Percentiles rank a stretch among this genome's conserved stretches.
Conservation (phyloP, 2,113 vertebrate species). For the Parotia lawesii region DNA sequence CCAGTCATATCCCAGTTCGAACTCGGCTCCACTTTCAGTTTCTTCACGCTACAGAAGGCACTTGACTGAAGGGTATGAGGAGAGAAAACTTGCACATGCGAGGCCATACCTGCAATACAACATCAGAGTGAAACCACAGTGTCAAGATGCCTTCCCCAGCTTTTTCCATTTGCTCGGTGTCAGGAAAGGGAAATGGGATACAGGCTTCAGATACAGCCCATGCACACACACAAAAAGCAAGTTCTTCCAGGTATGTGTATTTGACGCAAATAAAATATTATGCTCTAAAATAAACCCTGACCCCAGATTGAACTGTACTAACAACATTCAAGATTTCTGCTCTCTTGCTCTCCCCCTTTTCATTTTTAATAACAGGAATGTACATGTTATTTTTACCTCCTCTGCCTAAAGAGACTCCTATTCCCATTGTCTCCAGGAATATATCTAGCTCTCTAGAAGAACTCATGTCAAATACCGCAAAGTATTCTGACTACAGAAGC, state of each 20-base stretch:
- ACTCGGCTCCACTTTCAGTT: conserved; percentile 97
- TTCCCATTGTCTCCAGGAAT: conserved; percentile 19
- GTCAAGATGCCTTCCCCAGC: conserved; percentile 5
- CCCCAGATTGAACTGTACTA: not conserved
- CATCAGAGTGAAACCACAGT: conserved; percentile 28
- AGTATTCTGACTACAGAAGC: not conserved
- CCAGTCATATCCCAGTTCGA: conserved; percentile 99
- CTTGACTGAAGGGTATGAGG: conserved; percentile 97
- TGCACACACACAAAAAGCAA: not conserved
- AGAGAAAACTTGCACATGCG: conserved; percentile 98
- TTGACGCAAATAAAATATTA: not conserved
- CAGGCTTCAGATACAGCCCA: not conserved
- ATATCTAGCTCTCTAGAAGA: not conserved
- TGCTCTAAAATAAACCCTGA: not conserved
- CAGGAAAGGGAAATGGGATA: not conserved
- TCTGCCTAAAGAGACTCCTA: not conserved
- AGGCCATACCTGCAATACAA: conserved; percentile 92
- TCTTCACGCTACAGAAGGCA: conserved; percentile 99
- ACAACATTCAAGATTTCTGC: not conserved
- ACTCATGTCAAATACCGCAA: not conserved
- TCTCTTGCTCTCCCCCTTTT: not conserved
- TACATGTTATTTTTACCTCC: conserved; percentile 43
- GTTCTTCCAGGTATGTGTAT: not conserved
- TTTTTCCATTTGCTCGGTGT: not conserved
- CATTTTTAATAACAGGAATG: conserved; percentile 21